Conservation (phyloP, 2,888 invertebrate genomes). For the Zaprionus obscuricornis region DNA sequence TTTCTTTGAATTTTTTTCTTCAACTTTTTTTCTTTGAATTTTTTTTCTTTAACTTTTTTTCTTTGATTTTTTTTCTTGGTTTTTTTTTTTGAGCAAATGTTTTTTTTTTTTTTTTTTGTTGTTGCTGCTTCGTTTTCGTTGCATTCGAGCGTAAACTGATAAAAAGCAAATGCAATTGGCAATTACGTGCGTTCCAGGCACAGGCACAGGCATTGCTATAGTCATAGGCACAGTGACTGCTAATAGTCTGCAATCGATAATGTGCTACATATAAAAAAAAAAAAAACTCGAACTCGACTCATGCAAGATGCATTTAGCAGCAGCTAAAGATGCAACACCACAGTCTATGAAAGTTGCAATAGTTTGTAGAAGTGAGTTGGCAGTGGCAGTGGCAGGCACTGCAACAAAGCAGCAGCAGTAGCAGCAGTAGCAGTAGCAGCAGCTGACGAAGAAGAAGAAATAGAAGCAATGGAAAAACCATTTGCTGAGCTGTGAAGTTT, state of each 20-base stretch:
- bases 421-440: no score
- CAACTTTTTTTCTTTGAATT: background rate
- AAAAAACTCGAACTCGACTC: no score
- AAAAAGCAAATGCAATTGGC: slow-evolving; percentile 48
- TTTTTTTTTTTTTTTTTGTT: background rate
- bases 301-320: slow-evolving; percentile 3
- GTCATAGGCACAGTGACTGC: background rate
- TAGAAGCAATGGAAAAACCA: slow-evolving; percentile 18
- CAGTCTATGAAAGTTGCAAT: slow-evolving; percentile 11
- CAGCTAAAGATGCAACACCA: slow-evolving; percentile 19
- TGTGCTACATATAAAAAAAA: no score
- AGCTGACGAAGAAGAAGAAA: no score
- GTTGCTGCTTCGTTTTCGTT: slow-evolving; percentile 4
- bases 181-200: slow-evolving; percentile 45
- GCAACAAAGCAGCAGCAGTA: no score
- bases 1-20: background rate
- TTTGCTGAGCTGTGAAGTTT: slow-evolving; percentile 32
- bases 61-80: background rate
- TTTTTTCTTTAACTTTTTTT: background rate
- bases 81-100: background rate
- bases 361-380: no score
- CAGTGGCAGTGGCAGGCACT: slow-evolving; percentile 26
- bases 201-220: slow-evolving; percentile 2
- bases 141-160: slow-evolving; percentile 35
- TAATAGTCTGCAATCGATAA: no score